Percentiles rank a stretch among this genome's conserved stretches.
These are phyloP conservation scores for Drosophila leonis DNA, from an alignment of 2,888 invertebrate species.

Conservation along the genomic window DNA sequence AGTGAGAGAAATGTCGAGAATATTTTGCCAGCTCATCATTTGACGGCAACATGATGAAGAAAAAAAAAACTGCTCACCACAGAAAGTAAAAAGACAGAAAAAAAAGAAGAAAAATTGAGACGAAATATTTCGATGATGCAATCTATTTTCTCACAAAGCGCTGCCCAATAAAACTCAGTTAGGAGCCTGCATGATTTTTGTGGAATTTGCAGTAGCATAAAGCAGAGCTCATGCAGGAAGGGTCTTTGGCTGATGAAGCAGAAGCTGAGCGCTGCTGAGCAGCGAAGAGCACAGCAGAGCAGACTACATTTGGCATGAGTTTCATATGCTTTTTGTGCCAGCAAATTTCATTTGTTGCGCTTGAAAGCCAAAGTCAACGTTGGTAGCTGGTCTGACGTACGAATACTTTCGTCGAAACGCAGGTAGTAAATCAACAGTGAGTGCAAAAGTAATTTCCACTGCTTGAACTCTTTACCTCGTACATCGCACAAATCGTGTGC, in stretches of 20 bases:
- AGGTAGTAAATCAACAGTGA: slow-evolving; percentile 59
- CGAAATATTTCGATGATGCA: slow-evolving; percentile 43
- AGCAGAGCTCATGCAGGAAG: slow-evolving; percentile 6
- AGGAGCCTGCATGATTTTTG: slow-evolving; percentile 53
- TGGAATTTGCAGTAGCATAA: slow-evolving; percentile 40
- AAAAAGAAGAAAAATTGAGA: not conserved
- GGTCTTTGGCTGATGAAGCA: slow-evolving; percentile 5
- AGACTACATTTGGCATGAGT: slow-evolving; percentile 37
- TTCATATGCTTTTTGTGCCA: slow-evolving; percentile 36
- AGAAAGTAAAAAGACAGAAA: not conserved
- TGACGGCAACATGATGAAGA: slow-evolving; percentile 3
- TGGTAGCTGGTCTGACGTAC: not conserved
- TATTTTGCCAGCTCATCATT: slow-evolving; percentile 30
- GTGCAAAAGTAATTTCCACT: slow-evolving; percentile 38
- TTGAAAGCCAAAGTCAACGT: slow-evolving; percentile 18
- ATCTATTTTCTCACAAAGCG: slow-evolving; percentile 47
- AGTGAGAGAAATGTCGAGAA: slow-evolving; percentile 10
- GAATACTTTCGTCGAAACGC: not conserved
- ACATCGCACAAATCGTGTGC: slow-evolving; percentile 40
- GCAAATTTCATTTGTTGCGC: slow-evolving; percentile 57
- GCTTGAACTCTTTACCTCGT: slow-evolving; percentile 25
- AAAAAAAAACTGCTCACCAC: slow-evolving; percentile 29
- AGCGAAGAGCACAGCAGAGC: slow-evolving; percentile 12
- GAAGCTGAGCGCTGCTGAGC: slow-evolving; percentile 1
- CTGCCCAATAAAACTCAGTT: slow-evolving; percentile 33